phyloP scores from a whole-genome alignment of 2,113 vertebrate genomes.

The Ornithorhynchus anatinus region DNA sequence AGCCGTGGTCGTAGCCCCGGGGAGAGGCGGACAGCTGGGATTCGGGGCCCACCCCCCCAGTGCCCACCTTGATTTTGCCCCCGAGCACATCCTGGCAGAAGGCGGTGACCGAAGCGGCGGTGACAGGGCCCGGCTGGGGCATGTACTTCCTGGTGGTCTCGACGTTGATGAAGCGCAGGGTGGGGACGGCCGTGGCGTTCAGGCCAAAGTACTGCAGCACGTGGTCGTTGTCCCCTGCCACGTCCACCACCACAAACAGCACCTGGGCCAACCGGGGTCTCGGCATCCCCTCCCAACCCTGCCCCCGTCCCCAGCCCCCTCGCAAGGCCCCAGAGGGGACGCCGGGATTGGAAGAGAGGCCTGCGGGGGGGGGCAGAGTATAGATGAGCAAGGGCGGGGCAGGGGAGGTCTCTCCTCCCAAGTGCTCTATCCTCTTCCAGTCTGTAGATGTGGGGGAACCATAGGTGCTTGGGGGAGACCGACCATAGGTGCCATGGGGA shows the following conservation, averaged over 20 bases:
- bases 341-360: neutral
- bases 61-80: conserved; percentile 77
- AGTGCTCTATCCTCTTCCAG: too few species aligned
- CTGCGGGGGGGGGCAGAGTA: neutral
- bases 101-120: conserved; percentile 26
- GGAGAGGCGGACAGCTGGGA: too few species aligned
- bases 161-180: conserved; percentile 78
- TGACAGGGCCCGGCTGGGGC: conserved; percentile 45
- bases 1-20: too few species aligned
- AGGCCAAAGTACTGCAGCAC: conserved; percentile 86
- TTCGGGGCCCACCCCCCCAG: too few species aligned
- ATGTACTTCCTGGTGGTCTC: conserved; percentile 79
- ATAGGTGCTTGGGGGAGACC: too few species aligned
- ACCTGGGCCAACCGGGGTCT: conserved; percentile 62
- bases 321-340: neutral
- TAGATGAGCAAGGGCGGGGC: too few species aligned
- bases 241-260: conserved; percentile 82
- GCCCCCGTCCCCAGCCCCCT: neutral
- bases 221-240: neutral
- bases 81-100: conserved; percentile 77
- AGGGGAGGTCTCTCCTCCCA: too few species aligned
- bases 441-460: too few species aligned
- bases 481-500: too few species aligned
- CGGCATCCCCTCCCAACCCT: neutral
- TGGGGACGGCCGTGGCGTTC: conserved; percentile 65